Conservation (phyloP, 1,140 invertebrate genomes). For the Eufriesea mexicana region DNA sequence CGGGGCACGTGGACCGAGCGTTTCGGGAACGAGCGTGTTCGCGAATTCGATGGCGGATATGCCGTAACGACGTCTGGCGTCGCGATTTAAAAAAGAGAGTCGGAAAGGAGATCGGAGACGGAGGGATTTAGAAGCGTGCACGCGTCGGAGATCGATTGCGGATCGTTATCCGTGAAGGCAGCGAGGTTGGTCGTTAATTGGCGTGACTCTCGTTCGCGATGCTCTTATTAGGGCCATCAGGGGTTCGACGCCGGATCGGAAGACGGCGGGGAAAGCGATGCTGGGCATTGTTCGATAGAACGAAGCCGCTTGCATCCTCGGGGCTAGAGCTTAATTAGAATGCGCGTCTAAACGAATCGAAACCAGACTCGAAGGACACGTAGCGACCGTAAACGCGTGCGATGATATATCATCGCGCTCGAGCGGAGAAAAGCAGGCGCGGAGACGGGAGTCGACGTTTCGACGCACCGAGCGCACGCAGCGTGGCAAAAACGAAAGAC, state of each 20-base stretch:
- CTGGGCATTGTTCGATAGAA: constrained; percentile 9
- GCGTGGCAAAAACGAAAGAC: neutral
- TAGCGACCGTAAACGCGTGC: constrained; percentile 4
- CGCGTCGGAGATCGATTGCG: neutral
- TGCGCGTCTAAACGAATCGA: constrained; percentile 40
- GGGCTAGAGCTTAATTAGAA: constrained; percentile 33
- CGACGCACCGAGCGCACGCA: neutral
- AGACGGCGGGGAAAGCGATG: neutral
- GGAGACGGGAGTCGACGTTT: neutral
- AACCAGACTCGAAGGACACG: constrained; percentile 6
- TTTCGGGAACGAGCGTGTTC: too few species aligned
- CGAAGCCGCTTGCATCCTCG: neutral
- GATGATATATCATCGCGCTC: constrained; percentile 20
- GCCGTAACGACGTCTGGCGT: too few species aligned
- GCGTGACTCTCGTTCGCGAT: neutral
- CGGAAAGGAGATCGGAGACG: too few species aligned
- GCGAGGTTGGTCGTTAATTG: neutral
- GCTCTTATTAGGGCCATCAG: neutral
- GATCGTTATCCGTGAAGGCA: neutral
- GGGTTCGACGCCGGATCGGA: neutral
- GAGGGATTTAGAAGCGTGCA: neutral
- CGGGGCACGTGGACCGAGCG: too few species aligned
- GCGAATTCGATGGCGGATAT: too few species aligned
- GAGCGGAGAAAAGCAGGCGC: neutral
- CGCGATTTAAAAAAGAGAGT: too few species aligned